Base-by-base conservation (phyloP, 92 coral and sea anemone genomes). In the Phenganax marumi region DNA sequence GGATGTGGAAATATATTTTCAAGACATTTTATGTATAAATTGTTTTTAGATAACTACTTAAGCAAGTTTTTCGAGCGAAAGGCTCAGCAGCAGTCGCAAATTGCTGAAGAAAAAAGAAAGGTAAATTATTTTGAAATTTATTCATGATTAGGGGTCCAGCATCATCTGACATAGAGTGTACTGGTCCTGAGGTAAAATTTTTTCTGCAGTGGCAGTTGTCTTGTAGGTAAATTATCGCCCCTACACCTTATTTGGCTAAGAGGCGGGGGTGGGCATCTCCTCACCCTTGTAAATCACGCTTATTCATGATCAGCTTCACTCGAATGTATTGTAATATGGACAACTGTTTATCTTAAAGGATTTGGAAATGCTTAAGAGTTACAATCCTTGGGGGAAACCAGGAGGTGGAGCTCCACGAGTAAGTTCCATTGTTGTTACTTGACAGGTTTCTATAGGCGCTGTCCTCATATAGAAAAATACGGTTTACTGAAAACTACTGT, bases 401-500 rank as follows among this genome's bases (percentile, higher is more conserved):
- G 97, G 97, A 3, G 90, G 86, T 12, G 97, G 97, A 6, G 97
- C 97, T 50, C 97, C 97, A 14, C 55, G 79, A 68, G 88, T 90
- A 43, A 87, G 89, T 78, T 1, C 65, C 17, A 62, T 3, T 26
- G 12, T 17, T 69, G 21, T 72, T 19, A 33, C 47, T 16, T 7
- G 0, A 12, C 19, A 17, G 1, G 16, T 70, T 66, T 43, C 47
- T 66, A 24, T 66, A 56, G 16, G 21, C 8, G 21, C 13, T 66
- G 3, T 19, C 43, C 39, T 66, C 21, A 18, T 6, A 33, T 69
- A 14, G 21, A 72, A 25, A 13, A 3, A 4, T 49, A 50, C 49
- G 33, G 1, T 48, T 52, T 74, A 13, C 39, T 74, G 54, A 70
- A 70, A 22, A 24, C 25, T 11, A 66, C 72, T 6, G 17, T n/a